phyloP scores from a whole-genome alignment of 2,888 invertebrate species.

The Xestia xanthographa region DNA sequence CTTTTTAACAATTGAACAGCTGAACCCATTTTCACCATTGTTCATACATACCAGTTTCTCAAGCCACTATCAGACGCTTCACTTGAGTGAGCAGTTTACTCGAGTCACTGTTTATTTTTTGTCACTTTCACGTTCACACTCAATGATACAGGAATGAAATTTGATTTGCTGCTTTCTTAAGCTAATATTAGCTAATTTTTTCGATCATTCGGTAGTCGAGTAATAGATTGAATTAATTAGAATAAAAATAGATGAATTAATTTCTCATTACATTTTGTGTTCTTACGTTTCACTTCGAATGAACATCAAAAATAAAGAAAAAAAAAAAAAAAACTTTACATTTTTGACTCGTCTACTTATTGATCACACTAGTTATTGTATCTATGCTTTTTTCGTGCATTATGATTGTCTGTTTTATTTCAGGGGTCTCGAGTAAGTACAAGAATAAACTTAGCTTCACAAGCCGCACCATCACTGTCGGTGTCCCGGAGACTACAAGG shows the following conservation, averaged over 20 bases:
- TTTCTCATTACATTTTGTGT: not conserved
- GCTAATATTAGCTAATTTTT: not conserved
- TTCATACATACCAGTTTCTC: not conserved
- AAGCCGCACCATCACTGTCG: too few relatives aligned
- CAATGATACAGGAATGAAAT: not conserved
- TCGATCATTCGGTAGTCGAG: not conserved
- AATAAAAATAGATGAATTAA: not conserved
- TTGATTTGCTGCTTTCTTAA: not conserved
- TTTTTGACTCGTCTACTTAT: not conserved
- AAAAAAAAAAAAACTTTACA: not conserved
- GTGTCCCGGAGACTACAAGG: too few relatives aligned
- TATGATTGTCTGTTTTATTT: constrained; percentile 28
- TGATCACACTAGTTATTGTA: not conserved
- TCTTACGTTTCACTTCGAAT: not conserved
- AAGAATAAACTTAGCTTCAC: not conserved
- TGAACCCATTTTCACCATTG: not conserved
- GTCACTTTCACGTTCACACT: not conserved
- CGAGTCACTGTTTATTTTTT: not conserved
- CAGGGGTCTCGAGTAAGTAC: constrained; percentile 37
- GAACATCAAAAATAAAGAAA: not conserved
- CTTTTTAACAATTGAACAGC: constrained; percentile 7
- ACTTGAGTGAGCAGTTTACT: not conserved
- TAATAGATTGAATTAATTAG: not conserved
- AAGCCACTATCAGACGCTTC: not conserved
- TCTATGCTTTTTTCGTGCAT: not conserved